phyloP scores from a whole-genome alignment of 1,140 invertebrate species.

The Cyrtorhinus lividipennis region DNA sequence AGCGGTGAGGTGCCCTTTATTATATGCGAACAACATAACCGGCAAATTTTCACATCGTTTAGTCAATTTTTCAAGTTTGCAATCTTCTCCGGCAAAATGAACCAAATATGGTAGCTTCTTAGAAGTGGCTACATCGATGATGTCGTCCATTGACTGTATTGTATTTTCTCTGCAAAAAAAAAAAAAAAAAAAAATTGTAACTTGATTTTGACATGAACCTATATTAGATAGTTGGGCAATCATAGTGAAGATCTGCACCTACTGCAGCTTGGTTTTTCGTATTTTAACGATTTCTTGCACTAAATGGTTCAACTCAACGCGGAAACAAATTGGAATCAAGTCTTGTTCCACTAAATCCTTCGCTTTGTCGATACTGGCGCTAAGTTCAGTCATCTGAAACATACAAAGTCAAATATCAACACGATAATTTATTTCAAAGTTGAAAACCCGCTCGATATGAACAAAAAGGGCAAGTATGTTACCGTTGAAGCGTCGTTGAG shows the following conservation, averaged over 20 bases:
- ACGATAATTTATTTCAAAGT: no score
- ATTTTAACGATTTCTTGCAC: not conserved
- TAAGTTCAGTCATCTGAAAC: not conserved
- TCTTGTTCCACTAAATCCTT: not conserved
- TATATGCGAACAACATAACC: constrained; percentile 41
- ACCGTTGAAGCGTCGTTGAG: not conserved
- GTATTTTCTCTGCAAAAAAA: no score
- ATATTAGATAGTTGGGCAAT: no score
- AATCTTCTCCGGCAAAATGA: constrained; percentile 24
- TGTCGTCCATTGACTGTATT: not conserved
- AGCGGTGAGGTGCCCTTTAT: constrained; percentile 40
- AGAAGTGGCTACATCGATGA: not conserved
- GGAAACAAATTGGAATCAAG: not conserved
- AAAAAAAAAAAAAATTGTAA: no score
- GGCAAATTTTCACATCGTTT: constrained; percentile 30
- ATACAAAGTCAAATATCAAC: no score
- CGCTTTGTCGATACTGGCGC: not conserved
- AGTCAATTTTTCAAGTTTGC: constrained; percentile 14
- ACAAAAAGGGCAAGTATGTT: no score
- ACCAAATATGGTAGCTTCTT: not conserved
- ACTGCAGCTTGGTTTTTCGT: not conserved
- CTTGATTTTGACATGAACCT: no score
- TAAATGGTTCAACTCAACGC: constrained; percentile 9
- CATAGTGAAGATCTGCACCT: no score
- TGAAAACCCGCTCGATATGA: no score